Conservation (phyloP, 1,140 invertebrate genomes). For the Drosophila nikananu region DNA sequence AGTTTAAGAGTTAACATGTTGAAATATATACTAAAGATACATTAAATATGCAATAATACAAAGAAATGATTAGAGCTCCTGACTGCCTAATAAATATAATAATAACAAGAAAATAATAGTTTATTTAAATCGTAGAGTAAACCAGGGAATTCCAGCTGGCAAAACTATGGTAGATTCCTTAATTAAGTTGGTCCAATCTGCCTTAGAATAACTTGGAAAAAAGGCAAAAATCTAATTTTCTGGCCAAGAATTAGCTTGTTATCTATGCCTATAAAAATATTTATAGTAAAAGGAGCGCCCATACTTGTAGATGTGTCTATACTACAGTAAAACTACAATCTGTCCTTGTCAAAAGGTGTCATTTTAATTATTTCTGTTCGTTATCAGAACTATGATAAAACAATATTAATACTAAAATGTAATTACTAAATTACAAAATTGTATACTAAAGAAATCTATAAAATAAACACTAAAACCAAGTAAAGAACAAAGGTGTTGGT, state of each 20-base stretch:
- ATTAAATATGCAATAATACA: not conserved
- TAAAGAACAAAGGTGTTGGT: not conserved
- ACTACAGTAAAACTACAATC: not conserved
- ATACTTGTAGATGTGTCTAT: not conserved
- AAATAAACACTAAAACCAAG: not conserved
- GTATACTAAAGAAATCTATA: not conserved
- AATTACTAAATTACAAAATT: not conserved
- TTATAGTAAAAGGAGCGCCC: not conserved
- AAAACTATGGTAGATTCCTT: too few species aligned
- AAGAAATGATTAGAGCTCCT: not conserved
- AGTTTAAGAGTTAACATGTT: not conserved
- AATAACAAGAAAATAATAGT: not conserved
- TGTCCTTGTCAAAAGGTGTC: not conserved
- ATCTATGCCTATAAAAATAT: not conserved
- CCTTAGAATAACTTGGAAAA: too few species aligned
- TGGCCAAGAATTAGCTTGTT: too few species aligned
- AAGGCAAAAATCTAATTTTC: too few species aligned
- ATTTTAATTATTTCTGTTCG: not conserved
- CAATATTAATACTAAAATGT: not conserved
- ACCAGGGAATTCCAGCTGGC: not conserved
- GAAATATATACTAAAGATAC: not conserved
- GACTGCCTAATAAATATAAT: not conserved
- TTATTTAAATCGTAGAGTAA: not conserved
- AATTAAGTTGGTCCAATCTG: too few species aligned
- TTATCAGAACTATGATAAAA: not conserved